A percentile compares a stretch with the other conserved stretches of the same genome.
Evolutionary conservation across 2,113 vertebrate species (phyloP).

Genomic region (Silurus asotus): DNA sequence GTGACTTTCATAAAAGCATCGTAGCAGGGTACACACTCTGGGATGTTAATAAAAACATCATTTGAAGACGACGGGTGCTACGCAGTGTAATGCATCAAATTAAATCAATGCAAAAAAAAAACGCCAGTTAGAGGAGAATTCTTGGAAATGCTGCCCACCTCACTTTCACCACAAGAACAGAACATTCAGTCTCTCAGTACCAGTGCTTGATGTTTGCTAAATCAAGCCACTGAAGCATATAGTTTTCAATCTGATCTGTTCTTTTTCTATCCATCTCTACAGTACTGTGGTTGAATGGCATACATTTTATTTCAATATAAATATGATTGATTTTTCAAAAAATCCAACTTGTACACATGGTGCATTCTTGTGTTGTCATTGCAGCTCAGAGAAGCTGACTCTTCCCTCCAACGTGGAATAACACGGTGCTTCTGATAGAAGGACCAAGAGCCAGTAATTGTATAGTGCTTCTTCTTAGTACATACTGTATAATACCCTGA

Average conservation of each 20-base stretch:
- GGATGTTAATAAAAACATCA: not conserved
- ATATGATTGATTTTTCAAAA: not conserved
- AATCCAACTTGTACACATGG: not conserved
- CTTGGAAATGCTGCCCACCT: not conserved
- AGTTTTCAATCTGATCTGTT: not conserved
- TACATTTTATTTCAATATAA: not conserved
- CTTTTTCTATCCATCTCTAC: not conserved
- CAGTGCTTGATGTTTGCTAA: not conserved
- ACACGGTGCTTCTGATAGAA: not conserved
- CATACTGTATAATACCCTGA: not conserved
- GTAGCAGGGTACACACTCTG: not conserved
- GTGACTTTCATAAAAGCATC: not conserved
- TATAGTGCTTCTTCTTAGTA: not conserved
- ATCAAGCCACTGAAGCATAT: not conserved
- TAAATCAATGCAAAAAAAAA: not conserved
- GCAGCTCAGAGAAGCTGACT: not conserved
- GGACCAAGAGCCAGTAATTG: not conserved
- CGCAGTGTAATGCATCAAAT: no score
- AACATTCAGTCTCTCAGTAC: constrained; percentile 4
- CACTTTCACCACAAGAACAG: not conserved
- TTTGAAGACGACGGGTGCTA: no score
- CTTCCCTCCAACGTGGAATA: not conserved
- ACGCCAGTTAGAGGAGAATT: not conserved
- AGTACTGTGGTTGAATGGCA: not conserved
- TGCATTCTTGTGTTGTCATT: not conserved